Base-by-base conservation (phyloP, 2,113 vertebrate genomes). In the Perognathus longimembris region DNA sequence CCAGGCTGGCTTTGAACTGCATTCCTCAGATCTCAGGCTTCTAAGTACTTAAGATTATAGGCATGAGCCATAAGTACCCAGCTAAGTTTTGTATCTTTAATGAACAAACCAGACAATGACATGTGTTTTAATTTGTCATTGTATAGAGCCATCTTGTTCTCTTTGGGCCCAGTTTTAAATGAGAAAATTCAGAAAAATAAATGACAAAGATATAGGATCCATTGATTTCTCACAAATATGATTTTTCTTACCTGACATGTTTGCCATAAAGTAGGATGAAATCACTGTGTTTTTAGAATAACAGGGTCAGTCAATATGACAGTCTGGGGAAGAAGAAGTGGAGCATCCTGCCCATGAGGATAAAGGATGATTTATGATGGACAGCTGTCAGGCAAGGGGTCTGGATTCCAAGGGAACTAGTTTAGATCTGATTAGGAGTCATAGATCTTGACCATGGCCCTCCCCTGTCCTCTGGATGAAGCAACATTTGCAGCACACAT, bases 231-330 rank as follows among this genome's bases (percentile, higher is more conserved):
- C 50, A 81, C 28, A 54, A 85, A 75, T 59, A 67, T 50, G 73
- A 91, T 79, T 89, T 94, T 94, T 95, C 93, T 96, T 83, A 85
- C 66, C 69, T 59, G 90, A 86, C 61, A 30, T 21, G 12, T 85
- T 87, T 88, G 75, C 78, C 70, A 79, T 88, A 83, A 93, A 76
- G 78, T 79, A 94, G 34, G 75, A 36, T 54, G 30, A 40, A 1
- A 9, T 22, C 42, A 36, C 66, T 87, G 6, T 70, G 74, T 82
- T 91, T 89, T 90, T 54, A 82, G 74, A 94, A 81, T 34, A 61
- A 89, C 61, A 94, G 81, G n/a, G 66, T 6, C 50, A 10, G 82
- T 30, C 88, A 36, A 71, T 79, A 24, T 5, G 36, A 45, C 70
- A 79, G 54, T 79, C 84, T 14, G 0, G 0, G 0, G 50, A 90